Evolutionary conservation across 2,888 invertebrate genomes (phyloP).

Genomic region (Agrilus mali): DNA sequence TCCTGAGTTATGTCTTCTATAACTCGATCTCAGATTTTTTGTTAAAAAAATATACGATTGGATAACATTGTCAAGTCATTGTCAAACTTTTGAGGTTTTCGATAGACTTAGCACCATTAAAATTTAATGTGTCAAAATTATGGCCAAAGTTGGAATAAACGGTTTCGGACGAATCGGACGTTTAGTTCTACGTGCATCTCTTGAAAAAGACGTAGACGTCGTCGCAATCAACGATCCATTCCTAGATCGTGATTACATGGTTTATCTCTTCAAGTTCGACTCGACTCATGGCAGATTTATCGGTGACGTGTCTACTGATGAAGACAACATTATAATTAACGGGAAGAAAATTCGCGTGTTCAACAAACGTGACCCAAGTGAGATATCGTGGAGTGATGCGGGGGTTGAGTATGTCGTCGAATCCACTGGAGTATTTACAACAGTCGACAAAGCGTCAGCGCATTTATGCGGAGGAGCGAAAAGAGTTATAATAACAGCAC

Average conservation of each 20-base stretch:
- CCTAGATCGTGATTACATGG: conserved; percentile 95
- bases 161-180: conserved; percentile 92
- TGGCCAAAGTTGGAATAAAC: conserved; percentile 64
- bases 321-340: conserved; percentile 68
- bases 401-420: conserved; percentile 96
- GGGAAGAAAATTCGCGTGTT: conserved; percentile 78
- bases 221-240: conserved; percentile 96
- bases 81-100: no score
- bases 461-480: conserved; percentile 88
- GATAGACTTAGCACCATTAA: no score
- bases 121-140: background rate
- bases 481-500: conserved; percentile 95
- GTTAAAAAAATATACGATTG: no score
- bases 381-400: conserved; percentile 82
- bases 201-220: conserved; percentile 70
- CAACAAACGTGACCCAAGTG: conserved; percentile 64
- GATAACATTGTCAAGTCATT: no score
- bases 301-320: conserved; percentile 69
- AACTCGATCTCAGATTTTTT: no score
- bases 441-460: conserved; percentile 77
- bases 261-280: conserved; percentile 95
- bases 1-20: no score
- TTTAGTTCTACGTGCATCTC: conserved; percentile 74
- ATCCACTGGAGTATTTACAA: conserved; percentile 97
- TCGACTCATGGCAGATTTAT: conserved; percentile 88